phyloP scores from a whole-genome alignment of 2,797 vertebrate genomes.

The Micromesistius poutassou region DNA sequence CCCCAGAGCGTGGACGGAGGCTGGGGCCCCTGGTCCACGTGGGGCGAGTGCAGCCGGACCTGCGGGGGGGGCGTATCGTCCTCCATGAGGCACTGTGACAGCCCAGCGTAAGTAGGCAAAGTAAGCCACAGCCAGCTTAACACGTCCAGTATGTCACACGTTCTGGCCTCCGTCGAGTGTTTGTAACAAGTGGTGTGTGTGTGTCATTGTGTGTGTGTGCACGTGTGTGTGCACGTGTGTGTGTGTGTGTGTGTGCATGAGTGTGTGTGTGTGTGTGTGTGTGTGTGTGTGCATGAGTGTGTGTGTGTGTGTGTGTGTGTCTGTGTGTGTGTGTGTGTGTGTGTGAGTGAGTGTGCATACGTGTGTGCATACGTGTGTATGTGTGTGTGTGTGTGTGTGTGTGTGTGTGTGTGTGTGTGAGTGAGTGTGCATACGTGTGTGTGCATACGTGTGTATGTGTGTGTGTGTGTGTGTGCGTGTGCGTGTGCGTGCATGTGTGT shows the following conservation, averaged over 20 bases:
- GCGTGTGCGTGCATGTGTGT: not conserved
- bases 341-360: not conserved
- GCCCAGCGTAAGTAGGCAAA: constrained; percentile 99
- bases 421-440: not conserved
- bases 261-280: not conserved
- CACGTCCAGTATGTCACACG: constrained; percentile 34
- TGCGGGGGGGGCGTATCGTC: constrained; percentile 97
- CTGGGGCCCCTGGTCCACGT: constrained; percentile 95
- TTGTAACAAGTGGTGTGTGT: constrained; percentile 22
- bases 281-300: not conserved
- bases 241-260: constrained; percentile 18
- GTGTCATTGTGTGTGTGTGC: constrained; percentile 34
- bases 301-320: no score
- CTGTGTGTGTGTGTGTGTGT: not conserved
- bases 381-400: not conserved
- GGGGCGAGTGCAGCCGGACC: constrained; percentile 98
- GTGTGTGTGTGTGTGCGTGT: not conserved
- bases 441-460: not conserved
- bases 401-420: not conserved
- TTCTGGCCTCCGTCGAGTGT: constrained; percentile 51
- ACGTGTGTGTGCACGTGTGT: constrained; percentile 14
- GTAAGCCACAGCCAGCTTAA: constrained; percentile 93
- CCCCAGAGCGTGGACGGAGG: constrained; percentile 89
- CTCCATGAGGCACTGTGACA: constrained; percentile 99
- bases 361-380: not conserved